Base-by-base conservation (phyloP, 2,888 invertebrate species). In the Carcina quercana region DNA sequence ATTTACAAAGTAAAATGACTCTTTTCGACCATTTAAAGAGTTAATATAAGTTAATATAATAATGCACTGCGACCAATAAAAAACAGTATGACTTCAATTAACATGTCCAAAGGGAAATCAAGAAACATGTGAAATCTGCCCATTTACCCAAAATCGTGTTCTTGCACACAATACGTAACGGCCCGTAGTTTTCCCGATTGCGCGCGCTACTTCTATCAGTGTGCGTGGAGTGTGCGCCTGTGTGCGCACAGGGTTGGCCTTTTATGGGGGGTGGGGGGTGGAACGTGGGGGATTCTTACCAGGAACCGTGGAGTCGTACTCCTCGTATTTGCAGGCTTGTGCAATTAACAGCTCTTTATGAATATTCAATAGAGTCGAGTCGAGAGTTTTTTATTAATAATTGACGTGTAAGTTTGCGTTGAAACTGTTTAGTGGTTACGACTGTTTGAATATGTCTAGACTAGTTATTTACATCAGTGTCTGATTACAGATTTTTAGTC, bases 321-420 rank as follows among this genome's bases (percentile, higher is more conserved):
- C 62, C 51, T 48, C 53, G 71, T 80, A 80, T 80, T 80, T 80
- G 74, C 74, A 64, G 67, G 75, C 73, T 80, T 78, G 80, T 78
- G 80, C 80, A 80, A 80, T 80, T 80, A 80, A 78, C 80, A 78
- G 74, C 70, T 74, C 76, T 79, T 79, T 79, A 80, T 80, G 75
- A 80, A 80, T 82, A 80, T 82, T 80, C 78, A 79, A 75, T 64
- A 58, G 56, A 63, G 62, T 53, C 53, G 59, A 56, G 64, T 66
- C 60, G 64, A 61, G 59, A 66, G 72, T 72, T 78, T 68, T 78
- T 34, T 60, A 76, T 65, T 73, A 72, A 72, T 74, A 79, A 74
- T 76, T 73, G 72, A 69, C 67, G 72, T 74, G 68, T 68, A 71
- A 68, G 60, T 70, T n/a, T 69, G 62, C 61, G 62, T 49, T 52